A percentile compares a stretch with the other conserved stretches of the same genome.
Evolutionary conservation across 2,113 vertebrate species (phyloP).

Genomic region (Sander vitreus): DNA sequence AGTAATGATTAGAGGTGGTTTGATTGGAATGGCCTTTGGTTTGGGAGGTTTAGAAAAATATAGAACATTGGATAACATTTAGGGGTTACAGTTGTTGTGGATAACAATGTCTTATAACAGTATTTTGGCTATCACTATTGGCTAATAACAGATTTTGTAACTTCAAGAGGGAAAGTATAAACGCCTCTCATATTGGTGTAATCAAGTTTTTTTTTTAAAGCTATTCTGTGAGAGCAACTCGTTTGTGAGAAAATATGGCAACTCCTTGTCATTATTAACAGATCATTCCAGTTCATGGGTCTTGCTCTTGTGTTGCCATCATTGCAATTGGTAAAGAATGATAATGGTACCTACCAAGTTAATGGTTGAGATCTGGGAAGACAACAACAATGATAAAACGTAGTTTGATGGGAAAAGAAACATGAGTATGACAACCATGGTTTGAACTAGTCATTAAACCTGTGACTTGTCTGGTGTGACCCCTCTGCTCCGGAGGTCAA

Average conservation of each 20-base stretch:
- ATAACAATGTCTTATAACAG: background rate
- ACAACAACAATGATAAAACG: too few relatives aligned
- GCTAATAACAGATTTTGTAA: background rate
- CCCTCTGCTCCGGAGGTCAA: constrained; percentile 65
- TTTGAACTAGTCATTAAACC: background rate
- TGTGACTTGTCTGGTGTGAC: constrained; percentile 39
- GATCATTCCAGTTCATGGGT: background rate
- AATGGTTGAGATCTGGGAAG: too few relatives aligned
- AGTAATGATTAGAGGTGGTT: constrained; percentile 65
- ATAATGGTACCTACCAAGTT: background rate
- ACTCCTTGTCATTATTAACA: background rate
- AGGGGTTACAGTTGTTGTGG: background rate
- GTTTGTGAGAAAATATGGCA: background rate
- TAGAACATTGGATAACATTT: constrained; percentile 24
- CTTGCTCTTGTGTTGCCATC: background rate
- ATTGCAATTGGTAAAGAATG: background rate
- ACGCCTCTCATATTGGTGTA: background rate
- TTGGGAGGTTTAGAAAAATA: constrained; percentile 46
- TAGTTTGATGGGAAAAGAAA: background rate
- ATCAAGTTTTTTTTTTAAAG: background rate
- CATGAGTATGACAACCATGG: background rate
- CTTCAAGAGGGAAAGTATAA: background rate
- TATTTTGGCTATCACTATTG: background rate
- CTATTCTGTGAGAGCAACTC: background rate
- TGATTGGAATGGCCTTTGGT: constrained; percentile 58